Evolutionary conservation across 2,797 vertebrate species (phyloP), one percentile per base, ranked within the genome.

Genomic region (Craterocephalus amniculus): DNA sequence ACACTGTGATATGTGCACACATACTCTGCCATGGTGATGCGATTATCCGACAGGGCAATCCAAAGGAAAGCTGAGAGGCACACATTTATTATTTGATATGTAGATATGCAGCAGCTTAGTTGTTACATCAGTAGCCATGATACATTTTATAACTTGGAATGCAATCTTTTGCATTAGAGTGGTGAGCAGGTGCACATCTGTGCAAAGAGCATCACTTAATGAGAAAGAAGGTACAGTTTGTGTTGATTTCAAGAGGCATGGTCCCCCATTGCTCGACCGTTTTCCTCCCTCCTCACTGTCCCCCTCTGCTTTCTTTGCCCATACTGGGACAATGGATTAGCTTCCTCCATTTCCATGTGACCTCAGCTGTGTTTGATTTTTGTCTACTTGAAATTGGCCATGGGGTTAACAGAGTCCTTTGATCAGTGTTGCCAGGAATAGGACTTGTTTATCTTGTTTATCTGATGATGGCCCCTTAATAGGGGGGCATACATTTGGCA

Each of bases 371-470:
- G 79, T 93, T 93, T 91, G 87, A 93, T 93, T 91, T 91, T 86
- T 92, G 85, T 84, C 89, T 79, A 79, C 88, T 90, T 88, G 82
- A 91, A 92, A 90, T 87, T 92, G 87, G 90, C 91, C 86, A 89
- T 84, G 81, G 88, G 87, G 90, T 91, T 93, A 87, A 88, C 87
- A 74, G 81, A 78, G 80, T 79, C 78, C 93, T 94, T 94, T 95
- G 93, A 94, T 94, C 93, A 89, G 84, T 70, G 74, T 70, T 89
- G 88, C 89, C 89, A 93, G 89, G 87, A 94, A 93, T 92, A 87
- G 89, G 87, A 88, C 90, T 92, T 92, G 92, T 93, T 93, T 93
- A 93, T 94, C 91, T 93, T 91, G 91, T 93, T 94, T 93, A 93
- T 94, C 93, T 92, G 91, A 92, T 92, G 91, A 94, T 89, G 88